A percentile compares a stretch with the other conserved stretches of the same genome.
phyloP scores from a whole-genome alignment of 2,113 vertebrate species.

The Notarius lentiginosus region DNA sequence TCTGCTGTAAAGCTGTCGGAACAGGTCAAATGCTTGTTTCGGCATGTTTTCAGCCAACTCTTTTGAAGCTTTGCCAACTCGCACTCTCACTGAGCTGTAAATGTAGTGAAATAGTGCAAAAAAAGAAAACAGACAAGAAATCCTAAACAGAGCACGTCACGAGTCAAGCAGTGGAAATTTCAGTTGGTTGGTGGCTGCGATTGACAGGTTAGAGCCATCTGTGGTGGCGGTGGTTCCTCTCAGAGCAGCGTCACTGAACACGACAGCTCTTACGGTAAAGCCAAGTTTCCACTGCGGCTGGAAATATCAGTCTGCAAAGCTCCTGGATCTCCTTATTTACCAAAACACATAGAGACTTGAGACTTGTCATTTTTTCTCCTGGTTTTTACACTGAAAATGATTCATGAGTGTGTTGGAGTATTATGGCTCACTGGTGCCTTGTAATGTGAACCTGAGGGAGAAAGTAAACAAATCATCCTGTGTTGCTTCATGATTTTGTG shows the following conservation, averaged over 20 bases:
- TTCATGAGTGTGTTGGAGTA: constrained; percentile 1
- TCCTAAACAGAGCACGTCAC: constrained; percentile 51
- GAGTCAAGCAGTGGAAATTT: constrained; percentile 54
- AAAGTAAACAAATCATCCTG: constrained; percentile 6
- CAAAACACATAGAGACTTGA: constrained; percentile 21
- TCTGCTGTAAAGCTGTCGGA: constrained; percentile 26
- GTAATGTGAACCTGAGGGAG: neutral
- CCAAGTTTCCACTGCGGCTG: constrained; percentile 56
- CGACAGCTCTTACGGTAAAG: constrained; percentile 59
- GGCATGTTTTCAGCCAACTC: neutral
- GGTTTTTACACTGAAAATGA: constrained; percentile 20
- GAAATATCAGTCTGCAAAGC: constrained; percentile 43
- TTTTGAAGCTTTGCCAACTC: constrained; percentile 5
- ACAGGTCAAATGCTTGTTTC: neutral
- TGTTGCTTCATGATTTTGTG: neutral
- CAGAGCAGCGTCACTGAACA: constrained; percentile 49
- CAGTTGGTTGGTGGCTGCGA: constrained; percentile 44
- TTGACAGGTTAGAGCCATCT: constrained; percentile 20
- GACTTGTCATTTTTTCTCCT: constrained; percentile 7
- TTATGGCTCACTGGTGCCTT: neutral
- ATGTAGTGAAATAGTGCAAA: constrained; percentile 19
- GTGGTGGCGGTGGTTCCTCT: constrained; percentile 52
- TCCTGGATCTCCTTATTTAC: constrained; percentile 32
- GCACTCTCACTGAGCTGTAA: constrained; percentile 24
- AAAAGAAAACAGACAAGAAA: constrained; percentile 16